phyloP scores from a whole-genome alignment of 2,888 invertebrate species.

The Dasypogon diadema region DNA sequence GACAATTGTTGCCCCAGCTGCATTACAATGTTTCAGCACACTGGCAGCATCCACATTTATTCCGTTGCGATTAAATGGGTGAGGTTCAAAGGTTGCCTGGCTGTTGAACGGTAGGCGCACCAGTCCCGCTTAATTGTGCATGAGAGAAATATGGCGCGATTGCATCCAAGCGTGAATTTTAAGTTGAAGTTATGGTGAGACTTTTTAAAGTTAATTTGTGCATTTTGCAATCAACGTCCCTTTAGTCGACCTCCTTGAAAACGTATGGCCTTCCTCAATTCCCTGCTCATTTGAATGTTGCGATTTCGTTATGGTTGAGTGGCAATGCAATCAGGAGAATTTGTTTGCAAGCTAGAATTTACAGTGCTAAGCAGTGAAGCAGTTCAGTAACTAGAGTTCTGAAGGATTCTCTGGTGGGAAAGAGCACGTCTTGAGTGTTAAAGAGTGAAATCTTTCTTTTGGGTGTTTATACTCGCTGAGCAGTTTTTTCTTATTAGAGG shows the following conservation, averaged over 20 bases:
- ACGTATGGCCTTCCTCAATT: not conserved
- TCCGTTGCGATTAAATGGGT: too few relatives aligned
- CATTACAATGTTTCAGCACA: not conserved
- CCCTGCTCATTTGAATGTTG: too few relatives aligned
- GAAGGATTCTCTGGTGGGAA: too few relatives aligned
- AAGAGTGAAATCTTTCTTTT: too few relatives aligned
- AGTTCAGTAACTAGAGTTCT: too few relatives aligned
- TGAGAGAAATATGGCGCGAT: slow-evolving; percentile 32
- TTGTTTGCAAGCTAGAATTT: too few relatives aligned
- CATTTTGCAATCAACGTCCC: slow-evolving; percentile 28
- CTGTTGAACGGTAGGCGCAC: slow-evolving; percentile 34
- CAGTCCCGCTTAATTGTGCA: slow-evolving; percentile 33
- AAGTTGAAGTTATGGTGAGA: slow-evolving; percentile 11
- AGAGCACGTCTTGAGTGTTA: too few relatives aligned
- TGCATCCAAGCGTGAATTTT: slow-evolving; percentile 33
- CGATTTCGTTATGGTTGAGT: too few relatives aligned
- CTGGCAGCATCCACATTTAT: slow-evolving; percentile 3
- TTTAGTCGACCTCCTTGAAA: slow-evolving; percentile 16
- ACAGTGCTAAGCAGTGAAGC: too few relatives aligned
- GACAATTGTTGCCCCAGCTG: slow-evolving; percentile 24
- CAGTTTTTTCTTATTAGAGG: too few relatives aligned
- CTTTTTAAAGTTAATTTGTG: slow-evolving; percentile 35
- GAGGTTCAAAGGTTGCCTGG: slow-evolving; percentile 23
- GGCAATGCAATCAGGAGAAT: too few relatives aligned
- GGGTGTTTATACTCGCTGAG: too few relatives aligned